A percentile compares a stretch with the other conserved stretches of the same genome.
phyloP scores from a whole-genome alignment of 2,113 vertebrate genomes.

The Toxostoma redivivum region DNA sequence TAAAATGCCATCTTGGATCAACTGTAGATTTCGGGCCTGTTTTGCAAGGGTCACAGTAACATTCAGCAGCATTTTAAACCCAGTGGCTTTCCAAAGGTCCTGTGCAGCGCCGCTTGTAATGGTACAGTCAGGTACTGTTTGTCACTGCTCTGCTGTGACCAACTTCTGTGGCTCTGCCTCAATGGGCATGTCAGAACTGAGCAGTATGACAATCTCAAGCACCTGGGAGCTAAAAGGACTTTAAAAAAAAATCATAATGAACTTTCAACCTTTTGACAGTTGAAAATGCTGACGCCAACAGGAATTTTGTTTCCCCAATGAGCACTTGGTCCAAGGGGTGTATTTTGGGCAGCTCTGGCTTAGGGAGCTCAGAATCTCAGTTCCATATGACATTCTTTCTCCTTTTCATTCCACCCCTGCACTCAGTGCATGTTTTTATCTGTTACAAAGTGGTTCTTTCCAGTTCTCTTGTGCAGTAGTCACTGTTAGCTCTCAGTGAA shows the following conservation, averaged over 20 bases:
- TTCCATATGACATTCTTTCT: background rate
- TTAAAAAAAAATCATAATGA: background rate
- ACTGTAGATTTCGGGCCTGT: background rate
- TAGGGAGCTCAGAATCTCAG: background rate
- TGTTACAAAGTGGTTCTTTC: background rate
- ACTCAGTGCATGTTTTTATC: background rate
- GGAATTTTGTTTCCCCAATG: background rate
- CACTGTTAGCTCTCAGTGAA: background rate
- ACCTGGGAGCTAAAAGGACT: background rate
- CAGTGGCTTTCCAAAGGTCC: background rate
- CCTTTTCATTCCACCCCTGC: background rate
- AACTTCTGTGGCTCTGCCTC: conserved; percentile 19
- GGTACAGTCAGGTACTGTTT: conserved; percentile 1
- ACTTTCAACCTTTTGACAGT: background rate
- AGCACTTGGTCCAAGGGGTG: background rate
- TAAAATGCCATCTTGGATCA: conserved; percentile 22
- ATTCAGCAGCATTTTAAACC: conserved; percentile 25
- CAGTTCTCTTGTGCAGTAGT: background rate
- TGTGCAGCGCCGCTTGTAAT: background rate
- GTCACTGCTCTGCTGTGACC: conserved; percentile 11
- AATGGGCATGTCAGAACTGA: background rate
- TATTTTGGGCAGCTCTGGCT: background rate
- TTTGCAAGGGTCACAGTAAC: conserved; percentile 9
- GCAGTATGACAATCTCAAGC: background rate
- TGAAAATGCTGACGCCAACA: conserved; percentile 2